Base-by-base conservation (phyloP, 2,797 vertebrate genomes). In the Lophotriccus pileatus region DNA sequence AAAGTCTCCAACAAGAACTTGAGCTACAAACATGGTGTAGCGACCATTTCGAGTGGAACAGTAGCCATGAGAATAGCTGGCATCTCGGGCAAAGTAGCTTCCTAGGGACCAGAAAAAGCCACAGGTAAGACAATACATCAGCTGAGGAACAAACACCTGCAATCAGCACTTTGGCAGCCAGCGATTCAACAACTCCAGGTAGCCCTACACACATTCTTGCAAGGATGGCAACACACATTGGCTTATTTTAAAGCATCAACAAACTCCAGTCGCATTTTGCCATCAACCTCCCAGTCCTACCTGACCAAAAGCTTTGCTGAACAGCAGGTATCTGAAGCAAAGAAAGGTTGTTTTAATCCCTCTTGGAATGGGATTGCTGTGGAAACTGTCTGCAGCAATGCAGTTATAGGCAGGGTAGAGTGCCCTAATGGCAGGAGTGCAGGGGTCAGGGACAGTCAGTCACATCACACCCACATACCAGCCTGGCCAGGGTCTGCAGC, bases 61-160 rank as follows among this genome's bases (percentile, higher is more conserved):
- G 97, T 98, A 99, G n/a, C 25, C 43, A 30, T 99, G 98, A 10
- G 99, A 99, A 88, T 99, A 99, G 3, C 95, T 98, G 7, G 99
- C 99, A 3, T 99, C 99, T 15, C 98, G 97, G 84, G 99, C 99
- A 91, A 99, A 99, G 97, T 99, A 99, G 93, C 99, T 99, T 41
- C 99, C 99, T 99, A 95, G 50, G 64, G 32, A 97, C 58, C 53
- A 93, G 74, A 79, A 88, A 83, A 91, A 87, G 34, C 14, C 66
- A 89, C 52, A 50, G 43, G 24, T 92, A 63, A 89, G 81, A 67
- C 50, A 91, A 22, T 6, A 7, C 8, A 46, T 25, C 47, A 68
- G 32, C 43, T 4, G 4, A 81, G 34, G n/a, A 79, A 41, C 34
- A 69, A 88, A 59, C 4, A 28, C 1, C 1, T 9, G 7, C 30